phyloP scores from a whole-genome alignment of 2,113 vertebrate genomes.

The Lycaon pictus region DNA sequence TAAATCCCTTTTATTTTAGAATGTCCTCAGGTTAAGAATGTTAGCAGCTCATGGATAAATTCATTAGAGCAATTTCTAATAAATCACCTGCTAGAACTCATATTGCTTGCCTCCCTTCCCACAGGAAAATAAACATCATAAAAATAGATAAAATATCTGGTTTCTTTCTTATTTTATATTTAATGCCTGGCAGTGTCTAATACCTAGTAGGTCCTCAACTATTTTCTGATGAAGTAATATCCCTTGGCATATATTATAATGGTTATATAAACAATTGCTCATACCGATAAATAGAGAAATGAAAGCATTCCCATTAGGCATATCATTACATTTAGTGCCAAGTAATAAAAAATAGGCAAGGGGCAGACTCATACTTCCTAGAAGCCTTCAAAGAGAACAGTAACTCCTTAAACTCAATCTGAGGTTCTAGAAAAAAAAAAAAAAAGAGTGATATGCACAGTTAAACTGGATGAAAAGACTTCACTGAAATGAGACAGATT shows the following conservation, averaged over 20 bases:
- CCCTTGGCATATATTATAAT: not conserved
- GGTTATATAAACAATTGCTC: not conserved
- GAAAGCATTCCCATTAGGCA: not conserved
- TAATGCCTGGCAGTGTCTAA: not conserved
- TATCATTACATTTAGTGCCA: not conserved
- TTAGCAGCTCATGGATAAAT: not conserved
- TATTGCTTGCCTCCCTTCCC: not conserved
- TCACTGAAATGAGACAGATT: not conserved
- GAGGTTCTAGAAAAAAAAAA: not conserved
- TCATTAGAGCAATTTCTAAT: conserved; percentile 21
- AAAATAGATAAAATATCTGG: not conserved
- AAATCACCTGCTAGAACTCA: not conserved
- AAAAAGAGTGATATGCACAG: not conserved
- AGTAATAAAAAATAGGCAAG: not conserved
- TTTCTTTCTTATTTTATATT: not conserved
- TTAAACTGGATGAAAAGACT: not conserved
- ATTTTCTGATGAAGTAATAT: not conserved
- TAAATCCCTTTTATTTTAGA: conserved; percentile 29
- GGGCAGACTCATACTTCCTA: not conserved
- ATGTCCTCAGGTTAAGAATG: not conserved
- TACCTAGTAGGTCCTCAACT: not conserved
- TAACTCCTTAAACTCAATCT: not conserved
- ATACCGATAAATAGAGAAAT: not conserved
- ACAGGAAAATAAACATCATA: not conserved
- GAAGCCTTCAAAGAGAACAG: not conserved